Evolutionary conservation across 2,113 vertebrate genomes (phyloP), one percentile per base, ranked within the genome.

Genomic region (Microtus richardsoni): DNA sequence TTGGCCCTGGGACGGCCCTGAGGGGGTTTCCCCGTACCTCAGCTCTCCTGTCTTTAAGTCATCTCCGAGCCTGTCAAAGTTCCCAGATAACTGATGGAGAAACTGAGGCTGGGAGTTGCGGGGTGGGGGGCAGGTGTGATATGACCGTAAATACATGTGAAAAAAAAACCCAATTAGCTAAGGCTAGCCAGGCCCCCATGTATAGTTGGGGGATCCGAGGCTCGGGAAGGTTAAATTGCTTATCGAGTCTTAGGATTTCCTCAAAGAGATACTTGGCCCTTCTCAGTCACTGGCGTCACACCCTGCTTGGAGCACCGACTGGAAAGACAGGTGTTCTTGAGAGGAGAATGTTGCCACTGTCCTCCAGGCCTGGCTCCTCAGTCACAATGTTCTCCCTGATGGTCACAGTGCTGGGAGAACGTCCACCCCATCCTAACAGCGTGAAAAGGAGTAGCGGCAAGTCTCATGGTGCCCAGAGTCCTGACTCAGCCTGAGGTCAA

Each of bases 11-110:
- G 79, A 78, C 44, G 62, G 30, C 89, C 24, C 80, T 2, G 52
- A 94, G 95, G 97, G 97, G 88, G 36, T 80, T 93, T 90, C 96
- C 95, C 24, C 49, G 30, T 58, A 71, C 28, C 44, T 49, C 30
- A 33, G 66, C 41, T 52, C 13, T 79, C 33, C 68, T 85, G 79
- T 41, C 62, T 49, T 49, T 33, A 62, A 83, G 12, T 22, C 83
- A 7, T 68, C 94, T 91, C 58, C 36, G 1, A 39, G 80, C 2
- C 79, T 79, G 14, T 86, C 62, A 49, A 44, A 60, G 47, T 85
- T 26, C 39, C 62, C 49, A 22, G 39, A 47, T 91, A 39, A 71
- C 71, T 36, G 10, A 47, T 39, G 47, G 66, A 74, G 94, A 93
- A 87, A 71, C 70, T 70, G 80, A 84, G 62, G 66, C 47, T 60